Evolutionary conservation across 1,140 invertebrate species (phyloP).

Genomic region (Battus philenor): DNA sequence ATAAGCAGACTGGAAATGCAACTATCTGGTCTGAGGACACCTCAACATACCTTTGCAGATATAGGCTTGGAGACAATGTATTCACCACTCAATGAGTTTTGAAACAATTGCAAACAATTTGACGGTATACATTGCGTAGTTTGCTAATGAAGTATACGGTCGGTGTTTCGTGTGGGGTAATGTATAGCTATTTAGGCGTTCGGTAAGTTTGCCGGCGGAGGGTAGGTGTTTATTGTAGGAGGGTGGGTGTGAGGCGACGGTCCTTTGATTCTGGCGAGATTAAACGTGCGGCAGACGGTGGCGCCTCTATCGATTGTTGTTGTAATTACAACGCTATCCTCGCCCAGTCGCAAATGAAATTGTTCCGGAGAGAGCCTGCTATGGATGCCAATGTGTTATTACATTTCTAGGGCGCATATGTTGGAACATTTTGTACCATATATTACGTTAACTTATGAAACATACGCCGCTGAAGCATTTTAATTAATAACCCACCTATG

Average conservation of each 20-base stretch:
- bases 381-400: slow-evolving; percentile 62
- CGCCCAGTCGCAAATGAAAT: slow-evolving; percentile 75
- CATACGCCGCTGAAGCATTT: slow-evolving; percentile 16
- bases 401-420: slow-evolving; percentile 39
- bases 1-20: slow-evolving; percentile 66
- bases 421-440: slow-evolving; percentile 35
- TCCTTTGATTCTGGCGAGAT: slow-evolving; percentile 75
- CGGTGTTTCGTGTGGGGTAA: slow-evolving; percentile 18
- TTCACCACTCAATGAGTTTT: slow-evolving; percentile 48
- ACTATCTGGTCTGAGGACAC: slow-evolving; percentile 66
- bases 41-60: slow-evolving; percentile 65
- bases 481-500: slow-evolving; percentile 15
- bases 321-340: slow-evolving; percentile 74
- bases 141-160: neutral
- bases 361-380: slow-evolving; percentile 70
- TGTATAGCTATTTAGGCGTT: slow-evolving; percentile 23
- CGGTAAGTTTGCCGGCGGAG: slow-evolving; percentile 22
- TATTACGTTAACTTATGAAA: slow-evolving; percentile 12
- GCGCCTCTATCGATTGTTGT: slow-evolving; percentile 75
- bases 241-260: slow-evolving; percentile 66
- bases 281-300: slow-evolving; percentile 75
- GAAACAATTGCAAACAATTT: slow-evolving; percentile 32
- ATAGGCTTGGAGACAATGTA: slow-evolving; percentile 68
- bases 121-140: slow-evolving; percentile 32
- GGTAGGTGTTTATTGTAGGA: slow-evolving; percentile 43